Conservation (phyloP, 2,797 vertebrate genomes). For the Gila robusta region DNA sequence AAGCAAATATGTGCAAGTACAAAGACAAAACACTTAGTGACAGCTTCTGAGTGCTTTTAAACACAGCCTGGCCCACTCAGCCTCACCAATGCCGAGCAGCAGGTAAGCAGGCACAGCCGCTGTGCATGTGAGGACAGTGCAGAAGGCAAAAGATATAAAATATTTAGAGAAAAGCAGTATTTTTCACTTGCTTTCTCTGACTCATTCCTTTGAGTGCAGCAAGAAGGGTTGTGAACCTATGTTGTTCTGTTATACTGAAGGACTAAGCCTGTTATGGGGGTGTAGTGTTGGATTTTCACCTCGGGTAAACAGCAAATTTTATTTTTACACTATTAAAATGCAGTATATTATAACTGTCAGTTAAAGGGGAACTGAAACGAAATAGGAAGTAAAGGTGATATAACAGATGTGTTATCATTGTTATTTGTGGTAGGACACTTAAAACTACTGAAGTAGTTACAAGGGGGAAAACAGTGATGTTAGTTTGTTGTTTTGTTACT, state of each 20-base stretch:
- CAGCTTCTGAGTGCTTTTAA: conserved; percentile 59
- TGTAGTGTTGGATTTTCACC: conserved; percentile 29
- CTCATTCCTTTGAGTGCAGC: conserved; percentile 36
- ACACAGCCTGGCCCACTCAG: conserved; percentile 58
- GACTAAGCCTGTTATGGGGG: conserved; percentile 36
- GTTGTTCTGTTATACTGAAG: conserved; percentile 19
- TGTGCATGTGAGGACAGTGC: conserved; percentile 57
- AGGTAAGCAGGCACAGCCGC: conserved; percentile 49
- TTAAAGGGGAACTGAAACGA: no score
- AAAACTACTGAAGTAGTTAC: no score
- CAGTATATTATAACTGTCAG: not conserved
- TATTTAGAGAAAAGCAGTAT: conserved; percentile 59
- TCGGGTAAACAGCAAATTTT: conserved; percentile 31
- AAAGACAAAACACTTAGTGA: conserved; percentile 60
- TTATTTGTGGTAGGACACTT: no score
- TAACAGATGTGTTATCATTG: no score
- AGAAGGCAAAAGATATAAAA: conserved; percentile 62
- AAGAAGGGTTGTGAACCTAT: conserved; percentile 43
- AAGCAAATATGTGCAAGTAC: conserved; percentile 33
- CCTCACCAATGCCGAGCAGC: conserved; percentile 62
- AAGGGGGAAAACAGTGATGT: no score
- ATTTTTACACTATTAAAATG: conserved; percentile 22
- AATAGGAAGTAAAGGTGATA: no score
- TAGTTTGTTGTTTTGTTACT: no score
- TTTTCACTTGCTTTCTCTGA: conserved; percentile 40